Conservation (phyloP, 2,888 invertebrate genomes). For the Macaria notata region DNA sequence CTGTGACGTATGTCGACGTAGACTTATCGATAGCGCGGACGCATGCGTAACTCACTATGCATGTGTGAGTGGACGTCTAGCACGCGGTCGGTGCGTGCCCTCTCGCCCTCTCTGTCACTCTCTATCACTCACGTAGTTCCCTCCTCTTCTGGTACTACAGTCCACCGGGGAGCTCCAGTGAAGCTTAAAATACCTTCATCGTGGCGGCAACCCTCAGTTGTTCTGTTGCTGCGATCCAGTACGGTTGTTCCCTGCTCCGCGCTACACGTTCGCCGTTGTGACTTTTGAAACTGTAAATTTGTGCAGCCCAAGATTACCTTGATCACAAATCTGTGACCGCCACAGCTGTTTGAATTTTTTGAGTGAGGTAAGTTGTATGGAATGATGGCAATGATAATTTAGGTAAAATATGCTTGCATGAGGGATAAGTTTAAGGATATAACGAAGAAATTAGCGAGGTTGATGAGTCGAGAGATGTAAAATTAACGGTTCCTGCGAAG, state of each 20-base stretch:
- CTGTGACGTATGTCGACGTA: slow-evolving; percentile 61
- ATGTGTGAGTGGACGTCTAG: slow-evolving; percentile 67
- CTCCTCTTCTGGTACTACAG: slow-evolving; percentile 47
- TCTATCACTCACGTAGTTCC: slow-evolving; percentile 52
- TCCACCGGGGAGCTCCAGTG: slow-evolving; percentile 62
- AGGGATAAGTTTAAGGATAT: slow-evolving; percentile 25
- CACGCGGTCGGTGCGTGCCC: slow-evolving; percentile 72
- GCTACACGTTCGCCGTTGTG: slow-evolving; percentile 55
- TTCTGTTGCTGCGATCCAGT: slow-evolving; percentile 62
- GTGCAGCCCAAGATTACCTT: slow-evolving; percentile 45
- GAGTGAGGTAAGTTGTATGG: slow-evolving; percentile 56
- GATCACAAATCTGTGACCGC: slow-evolving; percentile 36
- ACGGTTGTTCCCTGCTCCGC: slow-evolving; percentile 45
- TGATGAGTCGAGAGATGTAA: slow-evolving; percentile 29
- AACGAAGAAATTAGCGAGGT: slow-evolving; percentile 25
- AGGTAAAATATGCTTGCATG: slow-evolving; percentile 28
- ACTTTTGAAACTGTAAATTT: slow-evolving; percentile 63
- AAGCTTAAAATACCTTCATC: slow-evolving; percentile 74
- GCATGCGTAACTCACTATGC: slow-evolving; percentile 66
- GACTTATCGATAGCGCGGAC: slow-evolving; percentile 61
- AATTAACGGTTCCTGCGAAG: slow-evolving; percentile 40
- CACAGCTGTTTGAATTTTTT: slow-evolving; percentile 45
- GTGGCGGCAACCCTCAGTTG: slow-evolving; percentile 68
- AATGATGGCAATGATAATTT: slow-evolving; percentile 26
- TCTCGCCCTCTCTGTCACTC: slow-evolving; percentile 61